Percentiles rank a stretch among this genome's conserved stretches.
These are phyloP conservation scores for Lepus timidus DNA, from an alignment of 2,113 vertebrate genomes.

Conservation along the genomic window DNA sequence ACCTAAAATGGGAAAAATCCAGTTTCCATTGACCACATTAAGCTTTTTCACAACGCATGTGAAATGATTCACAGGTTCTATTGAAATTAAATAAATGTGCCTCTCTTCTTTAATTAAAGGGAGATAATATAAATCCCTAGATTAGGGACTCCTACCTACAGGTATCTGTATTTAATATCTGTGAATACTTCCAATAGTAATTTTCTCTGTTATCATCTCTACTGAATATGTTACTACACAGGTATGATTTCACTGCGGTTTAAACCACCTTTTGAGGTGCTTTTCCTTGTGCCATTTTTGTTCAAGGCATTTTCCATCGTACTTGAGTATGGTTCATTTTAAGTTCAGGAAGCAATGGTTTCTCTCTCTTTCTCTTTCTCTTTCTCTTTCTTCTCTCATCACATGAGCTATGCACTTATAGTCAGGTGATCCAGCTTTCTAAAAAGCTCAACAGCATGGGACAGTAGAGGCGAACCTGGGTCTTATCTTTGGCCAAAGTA, in stretches of 20 bases:
- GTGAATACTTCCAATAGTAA: background rate
- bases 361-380: slow-evolving; percentile 40
- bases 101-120: slow-evolving; percentile 75
- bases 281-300: slow-evolving; percentile 37
- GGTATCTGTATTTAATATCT: slow-evolving; percentile 43
- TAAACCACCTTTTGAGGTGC: slow-evolving; percentile 27
- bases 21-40: slow-evolving; percentile 24
- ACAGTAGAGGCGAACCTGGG: background rate
- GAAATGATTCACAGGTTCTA: slow-evolving; percentile 52
- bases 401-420: slow-evolving; percentile 45
- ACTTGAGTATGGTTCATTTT: slow-evolving; percentile 40
- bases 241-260: background rate
- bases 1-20: slow-evolving; percentile 53
- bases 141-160: slow-evolving; percentile 52
- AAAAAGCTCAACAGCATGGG: background rate
- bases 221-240: slow-evolving; percentile 24
- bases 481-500: slow-evolving; percentile 24
- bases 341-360: slow-evolving; percentile 61
- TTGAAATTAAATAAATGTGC: slow-evolving; percentile 70
- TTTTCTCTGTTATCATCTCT: slow-evolving; percentile 13
- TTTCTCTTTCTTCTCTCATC: slow-evolving; percentile 50
- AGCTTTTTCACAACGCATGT: background rate
- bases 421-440: slow-evolving; percentile 40
- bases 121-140: slow-evolving; percentile 62
- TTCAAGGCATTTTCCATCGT: background rate